Evolutionary conservation across 2,797 vertebrate species (phyloP).

Genomic region (Myiotriccus ornatus): DNA sequence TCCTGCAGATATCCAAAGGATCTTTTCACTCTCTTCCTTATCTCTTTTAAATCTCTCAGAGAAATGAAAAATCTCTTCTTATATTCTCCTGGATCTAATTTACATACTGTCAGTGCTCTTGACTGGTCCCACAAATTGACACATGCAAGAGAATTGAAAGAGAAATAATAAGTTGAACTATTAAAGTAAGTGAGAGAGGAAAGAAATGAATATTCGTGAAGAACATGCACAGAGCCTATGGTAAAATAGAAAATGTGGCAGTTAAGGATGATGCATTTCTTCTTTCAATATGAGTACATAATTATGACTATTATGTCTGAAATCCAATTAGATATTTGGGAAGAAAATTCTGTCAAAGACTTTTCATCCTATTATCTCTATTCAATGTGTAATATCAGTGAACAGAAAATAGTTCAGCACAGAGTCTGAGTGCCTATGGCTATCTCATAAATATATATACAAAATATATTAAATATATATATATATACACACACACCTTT

Average conservation of each 20-base stretch:
- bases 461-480: background rate
- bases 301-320: background rate
- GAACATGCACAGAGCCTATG: background rate
- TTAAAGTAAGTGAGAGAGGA: constrained; percentile 22
- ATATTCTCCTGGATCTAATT: constrained; percentile 50
- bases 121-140: constrained; percentile 30
- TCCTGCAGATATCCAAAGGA: constrained; percentile 48
- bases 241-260: background rate
- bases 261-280: background rate
- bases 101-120: constrained; percentile 41
- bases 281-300: background rate
- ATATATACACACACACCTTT: background rate
- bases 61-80: constrained; percentile 42
- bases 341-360: background rate
- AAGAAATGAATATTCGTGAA: background rate
- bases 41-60: constrained; percentile 58
- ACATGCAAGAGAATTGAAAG: constrained; percentile 44
- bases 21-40: constrained; percentile 52
- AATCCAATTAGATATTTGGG: background rate
- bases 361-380: background rate
- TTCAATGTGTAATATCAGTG: background rate
- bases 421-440: background rate
- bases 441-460: background rate
- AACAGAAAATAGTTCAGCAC: background rate
- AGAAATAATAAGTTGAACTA: constrained; percentile 38